Evolutionary conservation across 2,797 vertebrate species (phyloP).

Genomic region (Lindbergichthys nudifrons): DNA sequence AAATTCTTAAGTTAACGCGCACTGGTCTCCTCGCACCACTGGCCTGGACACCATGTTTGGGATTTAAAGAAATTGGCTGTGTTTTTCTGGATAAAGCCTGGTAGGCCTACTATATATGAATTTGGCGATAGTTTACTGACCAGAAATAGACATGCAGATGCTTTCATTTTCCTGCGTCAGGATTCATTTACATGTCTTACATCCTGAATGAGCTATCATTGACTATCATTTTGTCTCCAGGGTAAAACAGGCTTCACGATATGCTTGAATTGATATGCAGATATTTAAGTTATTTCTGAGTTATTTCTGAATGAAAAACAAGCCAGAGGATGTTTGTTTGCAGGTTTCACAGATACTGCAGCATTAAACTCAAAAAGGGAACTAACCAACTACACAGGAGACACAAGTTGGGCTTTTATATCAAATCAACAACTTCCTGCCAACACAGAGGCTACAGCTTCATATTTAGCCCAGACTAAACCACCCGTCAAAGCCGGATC

Average conservation of each 20-base stretch:
- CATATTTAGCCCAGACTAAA: conserved; percentile 17
- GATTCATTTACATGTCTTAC: neutral
- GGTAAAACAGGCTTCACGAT: neutral
- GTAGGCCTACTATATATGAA: neutral
- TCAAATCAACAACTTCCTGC: conserved; percentile 1
- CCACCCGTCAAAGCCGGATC: too few relatives aligned
- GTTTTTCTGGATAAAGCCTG: neutral
- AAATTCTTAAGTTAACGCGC: neutral
- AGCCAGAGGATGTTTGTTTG: neutral
- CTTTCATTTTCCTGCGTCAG: neutral
- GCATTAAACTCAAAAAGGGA: neutral
- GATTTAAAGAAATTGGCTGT: conserved; percentile 15
- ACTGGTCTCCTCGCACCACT: conserved; percentile 3
- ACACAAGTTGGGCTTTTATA: neutral
- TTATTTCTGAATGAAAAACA: neutral
- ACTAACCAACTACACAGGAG: neutral
- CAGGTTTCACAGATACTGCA: conserved; percentile 2
- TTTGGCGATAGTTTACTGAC: neutral
- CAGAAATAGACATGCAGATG: neutral
- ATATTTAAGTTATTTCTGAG: neutral
- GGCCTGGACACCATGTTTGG: conserved; percentile 3
- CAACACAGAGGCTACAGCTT: neutral
- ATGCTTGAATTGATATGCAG: conserved; percentile 3
- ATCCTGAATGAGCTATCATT: neutral
- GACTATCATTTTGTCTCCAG: neutral